These are phyloP conservation scores for Idris sp. DNA, from an alignment of 1,140 invertebrate species.

Conservation along the genomic window DNA sequence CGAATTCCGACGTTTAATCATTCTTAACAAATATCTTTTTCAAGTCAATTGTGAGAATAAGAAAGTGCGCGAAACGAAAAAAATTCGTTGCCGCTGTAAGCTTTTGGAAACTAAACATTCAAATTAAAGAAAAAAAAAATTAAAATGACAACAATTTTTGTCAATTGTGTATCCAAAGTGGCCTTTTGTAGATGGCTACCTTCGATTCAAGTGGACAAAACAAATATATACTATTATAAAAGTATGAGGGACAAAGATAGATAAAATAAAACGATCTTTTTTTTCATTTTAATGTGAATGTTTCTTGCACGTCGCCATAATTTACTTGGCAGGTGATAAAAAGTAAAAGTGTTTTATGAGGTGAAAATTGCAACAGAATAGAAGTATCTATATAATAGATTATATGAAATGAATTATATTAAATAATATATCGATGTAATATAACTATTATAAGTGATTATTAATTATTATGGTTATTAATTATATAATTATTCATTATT, in stretches of 20 bases:
- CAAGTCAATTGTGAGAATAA: conserved; percentile 46
- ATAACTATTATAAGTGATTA: conserved; percentile 75
- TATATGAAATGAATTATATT: conserved; percentile 77
- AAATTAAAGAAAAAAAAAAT: too few species aligned
- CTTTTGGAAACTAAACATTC: too few species aligned
- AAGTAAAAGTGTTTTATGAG: conserved; percentile 70
- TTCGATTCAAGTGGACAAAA: too few species aligned
- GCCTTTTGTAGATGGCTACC: too few species aligned
- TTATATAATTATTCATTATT: conserved; percentile 58
- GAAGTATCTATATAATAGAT: conserved; percentile 75
- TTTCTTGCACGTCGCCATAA: conserved; percentile 71
- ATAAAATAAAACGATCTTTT: conserved; percentile 35
- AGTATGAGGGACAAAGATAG: conserved; percentile 1
- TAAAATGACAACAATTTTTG: too few species aligned
- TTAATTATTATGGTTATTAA: conserved; percentile 74
- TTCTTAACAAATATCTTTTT: conserved; percentile 42
- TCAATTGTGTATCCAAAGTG: too few species aligned
- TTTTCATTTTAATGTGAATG: conserved; percentile 68
- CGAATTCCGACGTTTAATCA: too few species aligned
- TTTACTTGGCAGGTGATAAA: conserved; percentile 72
- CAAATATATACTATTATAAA: too few species aligned
- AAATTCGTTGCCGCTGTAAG: conserved; percentile 31
- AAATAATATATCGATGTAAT: conserved; percentile 78
- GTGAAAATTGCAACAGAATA: conserved; percentile 71
- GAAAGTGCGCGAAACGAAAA: conserved; percentile 23